phyloP scores from a whole-genome alignment of 1,140 invertebrate genomes.

The Spodoptera frugiperda region DNA sequence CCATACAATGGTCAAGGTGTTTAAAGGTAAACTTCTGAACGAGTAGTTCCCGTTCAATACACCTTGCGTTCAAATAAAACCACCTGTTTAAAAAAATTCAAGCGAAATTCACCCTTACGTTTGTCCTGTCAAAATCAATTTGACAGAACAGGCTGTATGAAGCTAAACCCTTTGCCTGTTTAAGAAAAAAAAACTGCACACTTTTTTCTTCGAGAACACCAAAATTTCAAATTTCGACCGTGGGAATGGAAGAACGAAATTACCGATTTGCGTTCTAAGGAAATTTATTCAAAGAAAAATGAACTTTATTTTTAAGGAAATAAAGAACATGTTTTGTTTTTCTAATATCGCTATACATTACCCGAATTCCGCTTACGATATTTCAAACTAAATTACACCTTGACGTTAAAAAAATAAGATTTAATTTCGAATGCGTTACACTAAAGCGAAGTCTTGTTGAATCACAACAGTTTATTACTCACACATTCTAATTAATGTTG shows the following conservation, averaged over 20 bases:
- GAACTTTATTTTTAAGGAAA: constrained; percentile 1
- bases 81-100: not conserved
- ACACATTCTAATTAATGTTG: constrained; percentile 28
- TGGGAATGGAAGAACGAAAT: constrained; percentile 36
- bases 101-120: too few species aligned
- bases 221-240: constrained; percentile 44
- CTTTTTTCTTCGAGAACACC: not conserved
- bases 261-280: not conserved
- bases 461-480: constrained; percentile 28
- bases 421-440: constrained; percentile 5
- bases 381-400: not conserved
- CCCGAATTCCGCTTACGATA: constrained; percentile 18
- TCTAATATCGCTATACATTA: constrained; percentile 6
- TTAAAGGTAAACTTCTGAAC: constrained; percentile 1
- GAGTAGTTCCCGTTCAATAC: constrained; percentile 9
- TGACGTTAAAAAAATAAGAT: not conserved
- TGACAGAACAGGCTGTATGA: not conserved
- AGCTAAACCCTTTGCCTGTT: not conserved
- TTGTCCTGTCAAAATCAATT: too few species aligned
- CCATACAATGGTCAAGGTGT: constrained; percentile 23
- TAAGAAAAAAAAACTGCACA: not conserved
- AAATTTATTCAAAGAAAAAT: constrained; percentile 12
- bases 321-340: constrained; percentile 21
- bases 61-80: constrained; percentile 7
- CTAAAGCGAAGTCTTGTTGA: not conserved